phyloP scores from a whole-genome alignment of 2,888 invertebrate genomes.

The Eupithecia inturbata region DNA sequence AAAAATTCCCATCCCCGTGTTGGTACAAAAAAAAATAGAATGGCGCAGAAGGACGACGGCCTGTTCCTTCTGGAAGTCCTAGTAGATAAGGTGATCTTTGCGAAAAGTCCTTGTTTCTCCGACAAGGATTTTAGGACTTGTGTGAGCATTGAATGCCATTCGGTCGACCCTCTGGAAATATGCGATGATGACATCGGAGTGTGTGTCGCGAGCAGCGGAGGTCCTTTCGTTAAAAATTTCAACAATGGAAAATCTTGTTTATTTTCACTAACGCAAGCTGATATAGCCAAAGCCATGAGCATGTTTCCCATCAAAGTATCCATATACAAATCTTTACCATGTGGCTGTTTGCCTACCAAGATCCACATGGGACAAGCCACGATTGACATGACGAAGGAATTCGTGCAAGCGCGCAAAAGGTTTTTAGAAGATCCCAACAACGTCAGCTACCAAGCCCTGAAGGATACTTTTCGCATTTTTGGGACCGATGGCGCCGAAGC shows the following conservation, averaged over 20 bases:
- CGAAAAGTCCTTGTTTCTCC: conserved; percentile 73
- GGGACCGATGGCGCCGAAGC: conserved; percentile 78
- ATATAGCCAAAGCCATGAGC: conserved; percentile 79
- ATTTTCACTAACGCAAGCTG: conserved; percentile 84
- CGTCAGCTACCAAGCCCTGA: conserved; percentile 83
- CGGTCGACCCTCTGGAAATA: conserved; percentile 84
- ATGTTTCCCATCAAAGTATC: conserved; percentile 84
- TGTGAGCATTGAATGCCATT: conserved; percentile 84
- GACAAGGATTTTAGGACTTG: conserved; percentile 83
- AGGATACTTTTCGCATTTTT: conserved; percentile 84
- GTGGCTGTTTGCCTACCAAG: conserved; percentile 86
- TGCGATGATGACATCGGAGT: conserved; percentile 84
- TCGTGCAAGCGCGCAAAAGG: conserved; percentile 82
- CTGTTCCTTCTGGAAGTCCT: conserved; percentile 87
- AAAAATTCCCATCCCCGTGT: conserved; percentile 68
- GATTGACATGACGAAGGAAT: conserved; percentile 85
- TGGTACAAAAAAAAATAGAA: conserved; percentile 41
- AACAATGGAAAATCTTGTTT: conserved; percentile 88
- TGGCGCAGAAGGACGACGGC: conserved; percentile 81
- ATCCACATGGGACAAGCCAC: conserved; percentile 84
- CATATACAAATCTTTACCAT: conserved; percentile 85
- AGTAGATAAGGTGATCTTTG: conserved; percentile 80
- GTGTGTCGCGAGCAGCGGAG: conserved; percentile 67
- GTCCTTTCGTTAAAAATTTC: conserved; percentile 76
- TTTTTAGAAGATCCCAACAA: conserved; percentile 74